phyloP scores from a whole-genome alignment of 2,113 vertebrate species.

The Lasiurus cinereus region DNA sequence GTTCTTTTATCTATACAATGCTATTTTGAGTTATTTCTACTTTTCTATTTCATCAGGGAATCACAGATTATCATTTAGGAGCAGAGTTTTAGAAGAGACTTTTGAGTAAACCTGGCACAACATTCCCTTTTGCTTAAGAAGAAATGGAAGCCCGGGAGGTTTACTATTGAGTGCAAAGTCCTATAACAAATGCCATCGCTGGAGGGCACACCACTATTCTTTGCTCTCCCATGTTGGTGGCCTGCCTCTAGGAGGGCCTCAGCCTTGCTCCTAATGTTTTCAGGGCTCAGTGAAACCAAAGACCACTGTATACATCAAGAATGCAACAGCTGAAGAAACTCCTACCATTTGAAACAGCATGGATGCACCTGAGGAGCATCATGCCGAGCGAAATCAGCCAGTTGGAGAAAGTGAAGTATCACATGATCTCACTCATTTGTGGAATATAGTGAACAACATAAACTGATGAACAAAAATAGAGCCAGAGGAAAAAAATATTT shows the following conservation, averaged over 20 bases:
- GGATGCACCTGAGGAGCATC: too few species aligned
- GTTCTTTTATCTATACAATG: constrained; percentile 8
- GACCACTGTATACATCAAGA: background rate
- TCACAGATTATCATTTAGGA: background rate
- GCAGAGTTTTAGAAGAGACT: background rate
- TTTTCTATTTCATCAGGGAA: constrained; percentile 21
- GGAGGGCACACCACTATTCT: background rate
- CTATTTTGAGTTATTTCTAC: background rate
- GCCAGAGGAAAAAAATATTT: too few species aligned
- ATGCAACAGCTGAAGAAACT: background rate
- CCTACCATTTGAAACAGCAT: too few species aligned
- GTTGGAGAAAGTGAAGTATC: too few species aligned
- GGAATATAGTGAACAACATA: too few species aligned
- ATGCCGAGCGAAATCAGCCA: too few species aligned
- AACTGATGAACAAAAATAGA: too few species aligned
- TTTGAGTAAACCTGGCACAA: background rate
- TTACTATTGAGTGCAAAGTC: background rate
- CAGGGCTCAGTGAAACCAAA: background rate
- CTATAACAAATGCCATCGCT: background rate
- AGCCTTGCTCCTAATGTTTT: background rate
- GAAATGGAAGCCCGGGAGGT: constrained; percentile 22
- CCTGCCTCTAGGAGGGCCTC: background rate
- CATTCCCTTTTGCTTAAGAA: background rate
- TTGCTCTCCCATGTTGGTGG: background rate
- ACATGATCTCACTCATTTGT: too few species aligned